These are phyloP conservation scores for Tenthredo mesomela DNA, from an alignment of 2,888 invertebrate species.

Conservation along the genomic window DNA sequence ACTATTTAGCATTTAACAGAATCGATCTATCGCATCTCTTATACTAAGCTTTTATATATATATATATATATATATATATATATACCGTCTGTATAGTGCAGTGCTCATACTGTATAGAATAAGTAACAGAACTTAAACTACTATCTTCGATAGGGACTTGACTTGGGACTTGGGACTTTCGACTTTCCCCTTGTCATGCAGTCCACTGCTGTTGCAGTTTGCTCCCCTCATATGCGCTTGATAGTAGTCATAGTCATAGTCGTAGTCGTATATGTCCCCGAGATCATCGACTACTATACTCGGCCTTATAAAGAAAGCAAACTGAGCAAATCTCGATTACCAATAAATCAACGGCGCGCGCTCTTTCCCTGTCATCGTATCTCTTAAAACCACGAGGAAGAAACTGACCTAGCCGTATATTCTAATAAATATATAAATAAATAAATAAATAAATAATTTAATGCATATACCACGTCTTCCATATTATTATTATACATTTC, in stretches of 20 bases:
- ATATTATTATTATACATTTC: neutral
- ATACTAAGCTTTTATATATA: neutral
- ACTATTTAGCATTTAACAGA: slow-evolving; percentile 48
- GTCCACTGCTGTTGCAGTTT: neutral
- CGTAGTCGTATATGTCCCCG: slow-evolving; percentile 12
- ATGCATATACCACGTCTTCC: neutral
- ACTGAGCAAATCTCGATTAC: slow-evolving; percentile 37
- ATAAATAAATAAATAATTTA: neutral
- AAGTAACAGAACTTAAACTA: neutral
- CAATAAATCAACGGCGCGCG: slow-evolving; percentile 48
- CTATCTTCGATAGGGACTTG: neutral
- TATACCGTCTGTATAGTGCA: neutral
- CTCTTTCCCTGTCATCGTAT: slow-evolving; percentile 36
- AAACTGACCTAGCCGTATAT: neutral
- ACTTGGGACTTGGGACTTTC: slow-evolving; percentile 39
- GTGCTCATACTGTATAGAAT: neutral
- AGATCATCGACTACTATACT: slow-evolving; percentile 42
- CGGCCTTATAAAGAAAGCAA: slow-evolving; percentile 42
- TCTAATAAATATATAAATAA: neutral
- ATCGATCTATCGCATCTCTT: slow-evolving; percentile 41
- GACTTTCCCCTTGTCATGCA: slow-evolving; percentile 42
- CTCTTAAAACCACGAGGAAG: neutral
- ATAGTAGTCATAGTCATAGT: neutral
- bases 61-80: no score
- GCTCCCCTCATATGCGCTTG: slow-evolving; percentile 4